Evolutionary conservation across 1,140 invertebrate genomes (phyloP).

Genomic region (Lanistes nyassanus): DNA sequence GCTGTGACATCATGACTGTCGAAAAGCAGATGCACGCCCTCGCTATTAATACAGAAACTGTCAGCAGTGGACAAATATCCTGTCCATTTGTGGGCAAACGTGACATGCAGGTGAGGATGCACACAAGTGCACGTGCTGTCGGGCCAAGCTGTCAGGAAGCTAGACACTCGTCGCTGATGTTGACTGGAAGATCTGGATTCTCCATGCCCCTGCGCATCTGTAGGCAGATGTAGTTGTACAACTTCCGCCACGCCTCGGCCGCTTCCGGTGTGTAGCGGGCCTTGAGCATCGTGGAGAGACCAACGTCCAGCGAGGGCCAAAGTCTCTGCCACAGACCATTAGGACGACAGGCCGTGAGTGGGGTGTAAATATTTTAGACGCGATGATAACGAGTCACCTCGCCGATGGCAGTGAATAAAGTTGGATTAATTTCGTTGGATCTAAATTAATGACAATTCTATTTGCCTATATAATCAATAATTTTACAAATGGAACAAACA

Average conservation of each 20-base stretch:
- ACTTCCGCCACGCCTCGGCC: slow-evolving; percentile 53
- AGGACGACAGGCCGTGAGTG: not conserved
- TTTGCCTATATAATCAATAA: too few species aligned
- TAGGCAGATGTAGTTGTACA: slow-evolving; percentile 56
- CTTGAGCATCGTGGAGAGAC: slow-evolving; percentile 46
- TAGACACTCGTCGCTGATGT: slow-evolving; percentile 33
- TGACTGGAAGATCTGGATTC: slow-evolving; percentile 49
- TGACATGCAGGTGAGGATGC: not conserved
- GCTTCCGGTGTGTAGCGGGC: slow-evolving; percentile 54
- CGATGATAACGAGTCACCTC: too few species aligned
- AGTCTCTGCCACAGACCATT: slow-evolving; percentile 45
- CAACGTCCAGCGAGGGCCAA: slow-evolving; percentile 57
- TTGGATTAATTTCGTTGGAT: too few species aligned
- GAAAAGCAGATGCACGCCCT: not conserved
- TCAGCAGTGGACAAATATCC: not conserved
- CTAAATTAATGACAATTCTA: too few species aligned
- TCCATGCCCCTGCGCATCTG: slow-evolving; percentile 60
- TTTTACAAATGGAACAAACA: too few species aligned
- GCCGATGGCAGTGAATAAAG: too few species aligned
- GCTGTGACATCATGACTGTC: not conserved
- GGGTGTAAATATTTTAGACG: not conserved
- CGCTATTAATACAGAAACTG: not conserved
- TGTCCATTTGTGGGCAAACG: not conserved
- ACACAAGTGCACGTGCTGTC: not conserved
- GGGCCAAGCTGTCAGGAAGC: slow-evolving; percentile 1